Base-by-base conservation (phyloP, 2,797 vertebrate genomes). In the Halcyon chelicuti region DNA sequence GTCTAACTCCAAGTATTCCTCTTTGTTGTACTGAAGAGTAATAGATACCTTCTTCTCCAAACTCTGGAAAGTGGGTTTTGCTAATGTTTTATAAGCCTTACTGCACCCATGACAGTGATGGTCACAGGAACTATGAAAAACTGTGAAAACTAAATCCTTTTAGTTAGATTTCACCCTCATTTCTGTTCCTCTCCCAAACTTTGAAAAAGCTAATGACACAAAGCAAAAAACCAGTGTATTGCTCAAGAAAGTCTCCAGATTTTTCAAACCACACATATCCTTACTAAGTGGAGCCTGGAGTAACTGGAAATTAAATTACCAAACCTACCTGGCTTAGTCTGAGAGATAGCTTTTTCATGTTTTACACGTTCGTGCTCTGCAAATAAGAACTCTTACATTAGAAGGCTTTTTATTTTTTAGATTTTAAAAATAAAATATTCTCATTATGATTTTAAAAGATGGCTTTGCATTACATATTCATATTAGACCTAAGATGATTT, bases 271-370 rank as follows among this genome's bases (percentile, higher is more conserved):
- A 26, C 8, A 42, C 2, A 33, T 7, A 60, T 37, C 11, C 10
- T 62, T 40, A 33, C 11, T 10, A 51, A 81, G 15, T 14, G 12
- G 29, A 63, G 7, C 10, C 3, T 12, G 33, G 3, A 31, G 14
- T 62, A 76, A 57, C 2, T 29, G 44, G 15, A 77, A 54, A 33
- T 44, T 40, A 15, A 63, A 75, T 55, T 44, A 37, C 14, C 33
- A 80, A 78, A 95, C 94, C 49, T 97, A 98, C 98, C 97, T 98
- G 96, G 51, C 76, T 98, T 98, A 63, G 40, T 52, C 67, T 93
- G 96, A 87, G 93, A 81, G 76, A 68, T 1, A 70, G 51, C 21
- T 93, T 97, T 97, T 92, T 97, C 97, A 22, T 52, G 84, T 93
- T 97, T 98, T 49, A 49, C 3, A 7, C 1, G 57, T 23, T 93